Percentiles rank a stretch among this genome's conserved stretches.
These are phyloP conservation scores for Coryphaenoides rupestris DNA, from an alignment of 2,113 vertebrate species.

Conservation along the genomic window DNA sequence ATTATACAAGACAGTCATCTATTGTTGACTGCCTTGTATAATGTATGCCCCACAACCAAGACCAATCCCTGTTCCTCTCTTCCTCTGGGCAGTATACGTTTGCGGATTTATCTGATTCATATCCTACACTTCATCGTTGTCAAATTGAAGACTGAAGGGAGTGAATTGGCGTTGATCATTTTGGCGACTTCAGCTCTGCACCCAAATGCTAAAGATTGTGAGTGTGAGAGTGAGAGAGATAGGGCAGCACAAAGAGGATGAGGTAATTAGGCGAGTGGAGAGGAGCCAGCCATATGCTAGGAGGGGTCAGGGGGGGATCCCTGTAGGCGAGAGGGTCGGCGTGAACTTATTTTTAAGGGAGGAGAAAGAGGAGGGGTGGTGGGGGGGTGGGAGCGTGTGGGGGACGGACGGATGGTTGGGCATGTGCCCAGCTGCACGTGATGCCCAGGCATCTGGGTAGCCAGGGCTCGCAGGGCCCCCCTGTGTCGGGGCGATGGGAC, in stretches of 20 bases:
- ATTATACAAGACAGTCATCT: too few species aligned
- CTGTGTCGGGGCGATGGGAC: slow-evolving; percentile 56
- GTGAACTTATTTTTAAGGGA: slow-evolving; percentile 44
- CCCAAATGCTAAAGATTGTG: background rate
- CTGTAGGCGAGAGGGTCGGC: slow-evolving; percentile 37
- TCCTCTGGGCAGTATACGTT: too few species aligned
- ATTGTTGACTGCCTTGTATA: too few species aligned
- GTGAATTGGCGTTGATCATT: too few species aligned
- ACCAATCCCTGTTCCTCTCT: too few species aligned
- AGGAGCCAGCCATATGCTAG: slow-evolving; percentile 66
- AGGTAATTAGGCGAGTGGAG: slow-evolving; percentile 47
- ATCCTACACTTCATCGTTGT: too few species aligned
- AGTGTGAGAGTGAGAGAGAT: too few species aligned
- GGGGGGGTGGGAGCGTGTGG: too few species aligned
- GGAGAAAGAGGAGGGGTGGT: background rate
- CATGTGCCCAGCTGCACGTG: slow-evolving; percentile 52
- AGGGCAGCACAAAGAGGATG: slow-evolving; percentile 24
- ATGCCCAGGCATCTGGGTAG: slow-evolving; percentile 73
- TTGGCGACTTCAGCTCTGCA: background rate
- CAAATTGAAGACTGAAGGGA: too few species aligned
- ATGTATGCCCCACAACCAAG: too few species aligned
- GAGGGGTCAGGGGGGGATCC: slow-evolving; percentile 47
- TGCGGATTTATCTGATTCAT: too few species aligned
- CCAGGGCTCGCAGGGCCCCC: slow-evolving; percentile 47
- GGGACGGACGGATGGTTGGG: too few species aligned